Evolutionary conservation across 2,113 vertebrate species (phyloP), one percentile per base, ranked within the genome.

Genomic region (Pleuronectes platessa): DNA sequence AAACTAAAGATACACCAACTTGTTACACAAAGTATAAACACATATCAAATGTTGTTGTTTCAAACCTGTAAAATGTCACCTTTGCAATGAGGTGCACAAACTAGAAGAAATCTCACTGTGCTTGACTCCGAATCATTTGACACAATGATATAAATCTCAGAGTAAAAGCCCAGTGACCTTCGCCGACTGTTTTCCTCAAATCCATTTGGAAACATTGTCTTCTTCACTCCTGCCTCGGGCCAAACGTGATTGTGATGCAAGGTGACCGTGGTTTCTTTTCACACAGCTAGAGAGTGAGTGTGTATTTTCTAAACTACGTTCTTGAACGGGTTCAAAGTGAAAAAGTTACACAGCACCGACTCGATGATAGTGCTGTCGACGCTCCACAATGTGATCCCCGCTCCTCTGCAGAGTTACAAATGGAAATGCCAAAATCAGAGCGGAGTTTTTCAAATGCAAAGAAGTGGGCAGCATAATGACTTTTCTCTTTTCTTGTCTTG

Each of bases 381-480:
- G 61, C 68, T 84, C 59, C 23, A 75, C 83, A 71, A 74, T 78
- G 81, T 84, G 83, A 92, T 89, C 83, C 76, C 66, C 71, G 61
- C 70, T 83, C 89, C 67, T 74, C 85, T 81, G 83, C 78, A 37
- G 83, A 86, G 86, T 92, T 90, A 92, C 90, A 92, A 94, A 94
- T 94, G 92, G 87, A 92, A 94, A 91, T 88, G 82, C 71, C 86
- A 79, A 94, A 94, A 94, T 94, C 91, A 92, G 92, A 92, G 87
- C 82, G 71, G 88, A 88, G 87, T 90, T 94, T 94, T 95, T 94
- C 92, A 95, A 88, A 95, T 95, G 94, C 93, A 90, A 95, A 95
- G 89, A 92, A 91, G 86, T 87, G 87, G 89, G 82, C 87, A 91
- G 87, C 90, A 94, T 94, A 95, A 95, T 94, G 93, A 94, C 93